These are phyloP conservation scores for Ectobius pallidus DNA, from an alignment of 2,888 invertebrate species.

Conservation along the genomic window DNA sequence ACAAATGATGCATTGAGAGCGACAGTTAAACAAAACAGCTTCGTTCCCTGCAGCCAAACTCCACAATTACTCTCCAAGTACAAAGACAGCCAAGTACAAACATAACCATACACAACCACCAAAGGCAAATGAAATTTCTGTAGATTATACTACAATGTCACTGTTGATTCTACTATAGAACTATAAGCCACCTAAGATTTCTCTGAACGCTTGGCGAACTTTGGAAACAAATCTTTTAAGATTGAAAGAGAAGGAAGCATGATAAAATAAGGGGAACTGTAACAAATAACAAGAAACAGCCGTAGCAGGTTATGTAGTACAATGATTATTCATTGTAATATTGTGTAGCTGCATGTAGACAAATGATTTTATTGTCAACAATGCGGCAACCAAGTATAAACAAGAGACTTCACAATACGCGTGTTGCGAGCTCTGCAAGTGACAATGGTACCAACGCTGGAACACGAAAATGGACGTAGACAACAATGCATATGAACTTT, in stretches of 20 bases:
- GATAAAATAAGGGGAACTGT: not conserved
- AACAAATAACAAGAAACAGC: not conserved
- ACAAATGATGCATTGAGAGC: not conserved
- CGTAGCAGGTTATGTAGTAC: too few relatives aligned
- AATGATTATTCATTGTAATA: not conserved
- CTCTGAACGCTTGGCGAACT: not conserved
- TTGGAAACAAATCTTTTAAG: not conserved
- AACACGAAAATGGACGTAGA: not conserved
- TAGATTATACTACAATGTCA: not conserved
- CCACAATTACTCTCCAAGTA: not conserved
- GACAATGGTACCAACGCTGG: not conserved
- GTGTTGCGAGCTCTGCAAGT: not conserved
- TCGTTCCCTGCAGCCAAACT: not conserved
- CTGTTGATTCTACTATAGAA: too few relatives aligned
- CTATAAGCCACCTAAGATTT: not conserved
- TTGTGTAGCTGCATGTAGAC: not conserved
- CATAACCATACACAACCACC: not conserved
- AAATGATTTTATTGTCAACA: not conserved
- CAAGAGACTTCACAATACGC: not conserved
- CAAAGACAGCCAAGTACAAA: not conserved
- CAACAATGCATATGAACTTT: too few relatives aligned
- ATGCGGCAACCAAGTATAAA: not conserved
- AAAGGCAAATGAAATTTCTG: not conserved
- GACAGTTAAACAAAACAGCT: not conserved
- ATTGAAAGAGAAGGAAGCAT: not conserved